These are phyloP conservation scores for Nycticebus coucang DNA, from an alignment of 2,113 vertebrate genomes.

Conservation along the genomic window DNA sequence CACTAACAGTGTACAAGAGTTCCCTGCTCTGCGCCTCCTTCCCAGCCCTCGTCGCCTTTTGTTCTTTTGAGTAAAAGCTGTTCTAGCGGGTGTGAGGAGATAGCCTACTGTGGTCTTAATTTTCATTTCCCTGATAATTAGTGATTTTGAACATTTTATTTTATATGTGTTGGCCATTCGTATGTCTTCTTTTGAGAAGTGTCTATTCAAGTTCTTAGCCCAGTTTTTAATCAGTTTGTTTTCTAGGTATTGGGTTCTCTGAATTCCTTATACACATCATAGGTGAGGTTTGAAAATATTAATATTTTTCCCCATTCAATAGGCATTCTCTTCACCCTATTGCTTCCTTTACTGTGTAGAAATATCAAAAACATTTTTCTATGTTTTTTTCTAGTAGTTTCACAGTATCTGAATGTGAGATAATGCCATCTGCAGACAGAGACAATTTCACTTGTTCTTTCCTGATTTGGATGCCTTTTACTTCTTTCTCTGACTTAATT, in stretches of 20 bases:
- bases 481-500: not conserved
- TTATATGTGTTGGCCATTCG: not conserved
- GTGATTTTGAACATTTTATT: not conserved
- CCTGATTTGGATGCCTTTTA: not conserved
- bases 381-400: not conserved
- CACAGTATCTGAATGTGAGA: not conserved
- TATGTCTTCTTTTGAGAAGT: not conserved
- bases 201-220: not conserved
- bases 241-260: not conserved
- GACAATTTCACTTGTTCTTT: not conserved
- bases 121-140: not conserved
- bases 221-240: not conserved
- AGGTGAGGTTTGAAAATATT: not conserved
- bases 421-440: not conserved
- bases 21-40: not conserved
- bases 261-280: not conserved
- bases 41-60: not conserved
- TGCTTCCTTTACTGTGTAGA: not conserved
- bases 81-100: not conserved
- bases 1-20: not conserved
- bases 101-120: not conserved
- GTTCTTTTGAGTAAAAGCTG: not conserved
- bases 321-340: not conserved
- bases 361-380: not conserved
- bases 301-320: not conserved